Conservation (phyloP, 2,797 vertebrate species). For the Rhincodon typus region DNA sequence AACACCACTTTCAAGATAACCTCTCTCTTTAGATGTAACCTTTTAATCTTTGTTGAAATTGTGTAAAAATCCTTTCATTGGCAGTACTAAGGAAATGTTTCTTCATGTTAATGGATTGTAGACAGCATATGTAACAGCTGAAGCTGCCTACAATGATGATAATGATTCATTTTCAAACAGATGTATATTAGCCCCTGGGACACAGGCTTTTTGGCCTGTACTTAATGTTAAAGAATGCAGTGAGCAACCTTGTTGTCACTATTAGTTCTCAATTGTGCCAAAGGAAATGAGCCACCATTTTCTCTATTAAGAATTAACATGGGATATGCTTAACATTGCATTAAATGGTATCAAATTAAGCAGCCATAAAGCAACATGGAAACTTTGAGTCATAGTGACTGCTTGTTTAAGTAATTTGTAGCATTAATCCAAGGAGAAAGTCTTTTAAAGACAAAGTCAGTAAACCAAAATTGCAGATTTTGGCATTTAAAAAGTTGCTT, state of each 20-base stretch:
- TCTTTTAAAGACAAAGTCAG: neutral
- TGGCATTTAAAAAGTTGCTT: neutral
- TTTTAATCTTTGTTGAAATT: neutral
- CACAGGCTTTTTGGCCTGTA: neutral
- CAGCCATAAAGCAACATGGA: neutral
- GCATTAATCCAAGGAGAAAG: neutral
- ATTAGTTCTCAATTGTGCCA: neutral
- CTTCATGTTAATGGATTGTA: neutral
- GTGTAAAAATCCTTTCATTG: neutral
- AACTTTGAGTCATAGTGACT: neutral
- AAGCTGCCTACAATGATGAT: neutral
- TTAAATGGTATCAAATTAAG: neutral
- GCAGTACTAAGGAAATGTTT: neutral
- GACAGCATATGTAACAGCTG: neutral
- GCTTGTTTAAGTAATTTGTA: neutral
- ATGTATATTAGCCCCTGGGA: neutral
- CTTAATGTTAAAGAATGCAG: neutral
- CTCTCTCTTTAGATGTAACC: neutral
- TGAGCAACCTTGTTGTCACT: too few species aligned
- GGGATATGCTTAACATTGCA: neutral
- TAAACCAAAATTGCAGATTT: neutral
- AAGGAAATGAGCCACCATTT: neutral
- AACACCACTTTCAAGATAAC: neutral
- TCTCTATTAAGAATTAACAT: neutral
- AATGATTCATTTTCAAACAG: slow-evolving; percentile 20